Evolutionary conservation across 2,888 invertebrate species (phyloP), one percentile per base, ranked within the genome.

Genomic region (Apocheima hispidaria): DNA sequence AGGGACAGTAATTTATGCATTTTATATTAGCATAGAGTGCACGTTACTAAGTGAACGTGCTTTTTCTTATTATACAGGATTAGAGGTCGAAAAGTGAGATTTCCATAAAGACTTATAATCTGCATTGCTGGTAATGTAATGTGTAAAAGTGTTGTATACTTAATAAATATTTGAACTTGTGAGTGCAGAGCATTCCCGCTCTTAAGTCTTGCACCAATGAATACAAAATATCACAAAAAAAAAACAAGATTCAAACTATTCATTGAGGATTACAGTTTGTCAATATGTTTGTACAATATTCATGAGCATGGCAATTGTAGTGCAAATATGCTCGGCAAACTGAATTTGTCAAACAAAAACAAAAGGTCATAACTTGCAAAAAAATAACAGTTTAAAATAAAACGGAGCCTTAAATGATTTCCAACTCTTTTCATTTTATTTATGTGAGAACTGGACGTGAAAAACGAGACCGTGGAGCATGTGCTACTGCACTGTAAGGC

Each of bases 331-430:
- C 33, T 20, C 18, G 44, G 12, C 23, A 54, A 60, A 58, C 33
- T 49, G n/a, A 49, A 59, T 36, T 46, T 43, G 48, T 16, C 49
- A 60, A 60, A 60, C 43, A 48, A 49, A 48, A 54, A 54, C 35
- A 30, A 40, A 41, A 53, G 23, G 28, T 16, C 28, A 55, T 12
- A 12, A 28, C 10, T 30, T 4, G 12, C 16, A 46, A 46, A 46
- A 30, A 46, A 14, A 30, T 5, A 2, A 28, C 44, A 14, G 9
- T 23, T 43, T n/a, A 18, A 4, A 2, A 12, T 41, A 20, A n/a
- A 23, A 5, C 1, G n/a, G n/a, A 4, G 33, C n/a, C n/a, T n/a
- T n/a, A 28, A 28, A 28, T 28, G 1, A 1, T 2, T 28, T 5
- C 28, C 9, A 2, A 2, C 5, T 28, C 28, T 28, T 9, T 28